Evolutionary conservation across 2,797 vertebrate species (phyloP).

Genomic region (Lagodon rhomboides): DNA sequence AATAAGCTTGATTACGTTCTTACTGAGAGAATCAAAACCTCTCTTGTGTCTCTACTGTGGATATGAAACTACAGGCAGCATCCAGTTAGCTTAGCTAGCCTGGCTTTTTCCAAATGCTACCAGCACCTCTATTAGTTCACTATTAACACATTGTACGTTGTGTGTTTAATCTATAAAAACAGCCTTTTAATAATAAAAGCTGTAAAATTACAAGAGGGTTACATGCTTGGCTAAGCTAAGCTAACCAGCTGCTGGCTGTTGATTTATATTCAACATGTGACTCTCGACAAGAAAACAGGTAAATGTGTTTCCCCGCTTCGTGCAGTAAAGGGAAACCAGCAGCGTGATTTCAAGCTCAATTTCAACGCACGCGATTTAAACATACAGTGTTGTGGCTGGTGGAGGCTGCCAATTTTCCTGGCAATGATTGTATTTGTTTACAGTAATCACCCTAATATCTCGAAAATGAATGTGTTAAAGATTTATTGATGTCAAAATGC

Average conservation of each 20-base stretch:
- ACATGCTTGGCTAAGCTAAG: conserved; percentile 1
- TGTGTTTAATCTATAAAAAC: not conserved
- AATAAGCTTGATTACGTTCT: not conserved
- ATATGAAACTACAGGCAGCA: not conserved
- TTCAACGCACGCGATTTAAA: conserved; percentile 3
- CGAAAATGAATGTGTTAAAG: conserved; percentile 49
- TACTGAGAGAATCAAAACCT: not conserved
- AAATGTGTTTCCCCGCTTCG: not conserved
- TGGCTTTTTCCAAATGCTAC: not conserved
- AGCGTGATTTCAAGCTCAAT: not conserved
- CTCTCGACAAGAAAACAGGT: not conserved
- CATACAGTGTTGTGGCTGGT: conserved; percentile 26
- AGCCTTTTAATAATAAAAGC: not conserved
- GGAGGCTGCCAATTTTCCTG: conserved; percentile 46
- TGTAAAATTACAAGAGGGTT: not conserved
- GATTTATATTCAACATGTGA: not conserved
- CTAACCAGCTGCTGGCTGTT: not conserved
- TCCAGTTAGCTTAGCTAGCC: not conserved
- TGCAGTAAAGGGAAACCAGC: not conserved
- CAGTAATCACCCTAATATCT: conserved; percentile 67
- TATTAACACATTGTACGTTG: not conserved
- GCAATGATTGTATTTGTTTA: conserved; percentile 64
- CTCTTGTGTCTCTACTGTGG: not conserved
- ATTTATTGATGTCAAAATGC: conserved; percentile 68
- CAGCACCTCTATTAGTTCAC: not conserved